A percentile compares a stretch with the other conserved stretches of the same genome.
Conservation (phyloP, 2,797 vertebrate species). For the Sebastes taczanowskii region DNA sequence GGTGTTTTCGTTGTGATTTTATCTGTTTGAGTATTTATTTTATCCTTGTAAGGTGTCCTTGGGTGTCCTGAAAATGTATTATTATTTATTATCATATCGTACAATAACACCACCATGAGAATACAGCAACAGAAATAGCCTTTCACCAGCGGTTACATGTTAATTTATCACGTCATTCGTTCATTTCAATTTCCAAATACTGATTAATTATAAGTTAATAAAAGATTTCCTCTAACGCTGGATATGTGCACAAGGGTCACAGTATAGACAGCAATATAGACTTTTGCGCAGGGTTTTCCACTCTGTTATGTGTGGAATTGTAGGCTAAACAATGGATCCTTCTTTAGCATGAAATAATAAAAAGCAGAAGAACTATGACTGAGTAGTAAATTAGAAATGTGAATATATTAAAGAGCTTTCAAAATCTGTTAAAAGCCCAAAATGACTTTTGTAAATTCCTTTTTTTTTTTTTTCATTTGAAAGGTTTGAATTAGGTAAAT, state of each 20-base stretch:
- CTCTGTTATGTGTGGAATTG: constrained; percentile 16
- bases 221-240: neutral
- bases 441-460: neutral
- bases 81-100: neutral
- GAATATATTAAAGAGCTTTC: neutral
- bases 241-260: neutral
- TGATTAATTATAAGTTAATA: neutral
- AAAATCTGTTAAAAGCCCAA: neutral
- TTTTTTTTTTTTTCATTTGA: neutral
- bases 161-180: neutral
- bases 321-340: constrained; percentile 5
- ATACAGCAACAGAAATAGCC: neutral
- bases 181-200: neutral
- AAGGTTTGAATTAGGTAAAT: neutral
- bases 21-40: no score
- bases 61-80: no score
- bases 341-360: neutral
- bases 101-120: neutral
- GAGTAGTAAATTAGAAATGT: neutral
- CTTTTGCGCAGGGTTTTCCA: constrained; percentile 1
- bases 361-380: neutral
- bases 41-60: no score
- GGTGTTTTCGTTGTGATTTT: no score
- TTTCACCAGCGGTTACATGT: neutral
- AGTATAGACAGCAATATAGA: neutral